Percentiles rank a stretch among this genome's conserved stretches.
phyloP scores from a whole-genome alignment of 2,888 invertebrate species.

The Drosophila siamana region DNA sequence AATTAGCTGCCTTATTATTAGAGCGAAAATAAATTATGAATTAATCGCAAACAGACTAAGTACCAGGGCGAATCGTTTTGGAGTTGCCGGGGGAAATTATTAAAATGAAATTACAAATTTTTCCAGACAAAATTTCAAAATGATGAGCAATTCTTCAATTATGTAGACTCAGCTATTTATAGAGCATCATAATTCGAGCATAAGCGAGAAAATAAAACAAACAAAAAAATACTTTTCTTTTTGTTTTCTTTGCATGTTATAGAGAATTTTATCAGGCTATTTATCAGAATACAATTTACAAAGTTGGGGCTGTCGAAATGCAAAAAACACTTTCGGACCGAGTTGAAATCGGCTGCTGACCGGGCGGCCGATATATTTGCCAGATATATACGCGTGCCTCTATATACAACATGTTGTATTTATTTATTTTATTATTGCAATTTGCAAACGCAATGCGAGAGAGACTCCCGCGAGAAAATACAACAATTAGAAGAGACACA shows the following conservation, averaged over 20 bases:
- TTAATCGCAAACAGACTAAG: too few species aligned
- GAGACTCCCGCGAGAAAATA: not conserved
- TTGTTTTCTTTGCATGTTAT: not conserved
- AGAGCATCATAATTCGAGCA: constrained; percentile 10
- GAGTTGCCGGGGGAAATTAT: too few species aligned
- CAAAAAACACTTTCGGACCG: constrained; percentile 32
- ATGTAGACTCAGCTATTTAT: constrained; percentile 26
- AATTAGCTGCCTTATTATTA: too few species aligned
- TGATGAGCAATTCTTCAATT: constrained; percentile 8
- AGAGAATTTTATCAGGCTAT: not conserved
- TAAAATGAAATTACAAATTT: not conserved
- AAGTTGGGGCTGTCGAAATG: constrained; percentile 34
- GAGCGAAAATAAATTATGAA: not conserved
- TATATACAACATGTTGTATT: constrained; percentile 31
- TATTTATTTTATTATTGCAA: constrained; percentile 70
- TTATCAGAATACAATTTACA: constrained; percentile 16
- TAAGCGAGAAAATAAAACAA: constrained; percentile 30
- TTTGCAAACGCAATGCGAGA: constrained; percentile 56
- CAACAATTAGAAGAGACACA: not conserved
- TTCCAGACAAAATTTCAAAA: constrained; percentile 26
- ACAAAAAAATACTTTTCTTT: too few species aligned
- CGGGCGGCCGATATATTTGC: constrained; percentile 40
- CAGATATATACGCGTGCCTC: constrained; percentile 51
- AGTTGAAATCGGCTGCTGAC: constrained; percentile 26
- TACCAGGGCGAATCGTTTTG: not conserved